phyloP scores from a whole-genome alignment of 2,888 invertebrate species.

The Crossocerus cetratus region DNA sequence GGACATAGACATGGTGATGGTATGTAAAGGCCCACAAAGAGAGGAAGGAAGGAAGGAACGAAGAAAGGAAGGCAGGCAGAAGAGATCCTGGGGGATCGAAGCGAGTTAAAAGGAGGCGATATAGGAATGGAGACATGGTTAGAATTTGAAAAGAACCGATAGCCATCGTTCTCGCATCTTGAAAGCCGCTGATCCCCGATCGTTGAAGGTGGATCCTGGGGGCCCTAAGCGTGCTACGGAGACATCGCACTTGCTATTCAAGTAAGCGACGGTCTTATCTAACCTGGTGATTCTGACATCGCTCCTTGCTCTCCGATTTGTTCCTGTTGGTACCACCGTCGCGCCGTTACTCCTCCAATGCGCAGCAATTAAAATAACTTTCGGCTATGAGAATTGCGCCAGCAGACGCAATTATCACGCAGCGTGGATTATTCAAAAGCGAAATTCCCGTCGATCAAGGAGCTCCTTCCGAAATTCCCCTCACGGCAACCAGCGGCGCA shows the following conservation, averaged over 20 bases:
- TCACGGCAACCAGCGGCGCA: too few relatives aligned
- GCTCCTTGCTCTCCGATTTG: not conserved
- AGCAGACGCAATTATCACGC: constrained; percentile 16
- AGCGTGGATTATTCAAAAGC: constrained; percentile 23
- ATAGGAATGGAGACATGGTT: constrained; percentile 34
- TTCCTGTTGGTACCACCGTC: too few relatives aligned
- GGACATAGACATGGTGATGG: too few relatives aligned
- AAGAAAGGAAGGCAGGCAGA: too few relatives aligned
- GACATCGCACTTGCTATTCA: constrained; percentile 49
- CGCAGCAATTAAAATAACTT: too few relatives aligned
- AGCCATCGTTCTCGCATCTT: constrained; percentile 36
- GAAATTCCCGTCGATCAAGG: not conserved
- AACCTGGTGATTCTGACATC: constrained; percentile 41
- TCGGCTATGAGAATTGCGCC: too few relatives aligned
- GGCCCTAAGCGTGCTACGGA: constrained; percentile 30
- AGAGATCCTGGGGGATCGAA: constrained; percentile 22
- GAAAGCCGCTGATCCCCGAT: constrained; percentile 37
- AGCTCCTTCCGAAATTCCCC: constrained; percentile 3
- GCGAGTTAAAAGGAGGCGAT: constrained; percentile 3
- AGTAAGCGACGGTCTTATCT: constrained; percentile 43
- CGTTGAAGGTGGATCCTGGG: constrained; percentile 15
- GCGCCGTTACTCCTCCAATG: too few relatives aligned
- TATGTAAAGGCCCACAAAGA: too few relatives aligned
- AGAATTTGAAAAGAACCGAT: constrained; percentile 41
- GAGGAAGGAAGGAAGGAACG: too few relatives aligned